Conservation (phyloP, 2,888 invertebrate genomes). For the Notodromas monacha region DNA sequence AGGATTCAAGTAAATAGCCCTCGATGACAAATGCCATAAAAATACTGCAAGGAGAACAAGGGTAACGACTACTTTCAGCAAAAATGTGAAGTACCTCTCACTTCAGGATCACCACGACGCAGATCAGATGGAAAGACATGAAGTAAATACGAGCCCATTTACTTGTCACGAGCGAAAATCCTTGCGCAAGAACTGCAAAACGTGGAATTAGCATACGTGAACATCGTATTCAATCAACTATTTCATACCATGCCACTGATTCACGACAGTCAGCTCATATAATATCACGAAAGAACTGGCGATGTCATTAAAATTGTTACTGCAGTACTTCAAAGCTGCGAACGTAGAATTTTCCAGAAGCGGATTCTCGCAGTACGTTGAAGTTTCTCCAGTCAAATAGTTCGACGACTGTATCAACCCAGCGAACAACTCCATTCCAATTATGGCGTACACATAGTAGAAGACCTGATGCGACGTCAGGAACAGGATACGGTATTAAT, state of each 20-base stretch:
- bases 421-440: slow-evolving; percentile 19
- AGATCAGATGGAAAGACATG: slow-evolving; percentile 17
- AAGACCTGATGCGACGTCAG: slow-evolving; percentile 14
- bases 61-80: neutral
- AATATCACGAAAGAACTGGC: slow-evolving; percentile 17
- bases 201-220: too few species aligned
- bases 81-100: slow-evolving; percentile 13
- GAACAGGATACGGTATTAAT: too few species aligned
- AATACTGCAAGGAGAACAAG: slow-evolving; percentile 14
- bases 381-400: neutral
- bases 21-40: slow-evolving; percentile 20
- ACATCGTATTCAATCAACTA: too few species aligned
- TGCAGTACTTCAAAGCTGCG: slow-evolving; percentile 16
- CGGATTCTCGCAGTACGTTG: slow-evolving; percentile 13
- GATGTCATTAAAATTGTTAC: slow-evolving; percentile 19
- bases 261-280: slow-evolving; percentile 20
- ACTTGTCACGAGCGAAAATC: slow-evolving; percentile 16
- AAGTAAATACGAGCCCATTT: slow-evolving; percentile 17
- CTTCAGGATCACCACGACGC: slow-evolving; percentile 19
- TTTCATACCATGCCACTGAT: slow-evolving; percentile 21
- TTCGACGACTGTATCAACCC: slow-evolving; percentile 7
- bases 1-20: slow-evolving; percentile 19
- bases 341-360: slow-evolving; percentile 15
- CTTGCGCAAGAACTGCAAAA: slow-evolving; percentile 14
- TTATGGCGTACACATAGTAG: slow-evolving; percentile 18